phyloP scores from a whole-genome alignment of 2,888 invertebrate genomes.

The Alentia gelatinosa region DNA sequence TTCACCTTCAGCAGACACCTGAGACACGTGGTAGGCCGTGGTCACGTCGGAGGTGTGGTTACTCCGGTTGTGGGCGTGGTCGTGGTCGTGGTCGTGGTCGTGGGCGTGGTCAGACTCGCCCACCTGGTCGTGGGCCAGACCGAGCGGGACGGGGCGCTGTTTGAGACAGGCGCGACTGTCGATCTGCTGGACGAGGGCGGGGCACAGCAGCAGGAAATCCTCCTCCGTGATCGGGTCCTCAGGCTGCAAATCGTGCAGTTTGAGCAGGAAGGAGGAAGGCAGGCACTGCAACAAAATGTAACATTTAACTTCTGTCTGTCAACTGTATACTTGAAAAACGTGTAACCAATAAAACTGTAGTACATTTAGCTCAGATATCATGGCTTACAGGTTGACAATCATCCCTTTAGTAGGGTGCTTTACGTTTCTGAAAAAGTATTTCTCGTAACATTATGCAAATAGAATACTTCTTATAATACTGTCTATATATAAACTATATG shows the following conservation, averaged over 20 bases:
- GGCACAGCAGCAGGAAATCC: constrained; percentile 76
- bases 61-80: constrained; percentile 29
- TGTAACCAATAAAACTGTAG: no score
- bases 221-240: constrained; percentile 58
- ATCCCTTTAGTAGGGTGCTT: no score
- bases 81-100: constrained; percentile 14
- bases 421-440: no score
- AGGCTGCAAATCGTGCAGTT: neutral
- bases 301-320: neutral
- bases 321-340: no score
- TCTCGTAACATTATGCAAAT: no score
- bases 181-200: constrained; percentile 77
- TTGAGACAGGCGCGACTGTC: constrained; percentile 67
- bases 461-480: no score
- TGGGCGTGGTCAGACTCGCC: neutral
- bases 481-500: no score
- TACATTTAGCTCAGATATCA: no score
- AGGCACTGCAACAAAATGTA: constrained; percentile 47
- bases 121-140: neutral
- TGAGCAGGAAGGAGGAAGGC: neutral
- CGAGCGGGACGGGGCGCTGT: neutral
- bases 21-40: neutral
- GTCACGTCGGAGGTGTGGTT: no score
- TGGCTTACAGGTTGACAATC: no score
- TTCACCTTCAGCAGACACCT: neutral